A percentile compares a stretch with the other conserved stretches of the same genome.
Conservation (phyloP, 2,888 invertebrate genomes). For the Agelastica alni region DNA sequence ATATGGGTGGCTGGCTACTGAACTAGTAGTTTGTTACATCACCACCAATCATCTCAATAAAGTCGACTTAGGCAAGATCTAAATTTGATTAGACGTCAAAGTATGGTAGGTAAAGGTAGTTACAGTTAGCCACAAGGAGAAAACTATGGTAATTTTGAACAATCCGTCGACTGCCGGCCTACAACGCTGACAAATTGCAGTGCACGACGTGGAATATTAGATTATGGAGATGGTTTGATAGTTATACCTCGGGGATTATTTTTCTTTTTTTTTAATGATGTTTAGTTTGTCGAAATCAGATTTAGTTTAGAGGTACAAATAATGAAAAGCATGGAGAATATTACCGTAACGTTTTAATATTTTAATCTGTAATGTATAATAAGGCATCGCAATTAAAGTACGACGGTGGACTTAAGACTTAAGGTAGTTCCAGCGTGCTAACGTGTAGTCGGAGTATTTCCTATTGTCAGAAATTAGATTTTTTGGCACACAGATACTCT, state of each 20-base stretch:
- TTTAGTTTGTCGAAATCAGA: neutral
- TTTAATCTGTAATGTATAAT: too few relatives aligned
- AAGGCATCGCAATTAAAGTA: too few relatives aligned
- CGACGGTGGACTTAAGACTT: too few relatives aligned
- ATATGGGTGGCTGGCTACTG: too few relatives aligned
- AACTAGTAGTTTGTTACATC: slow-evolving; percentile 5
- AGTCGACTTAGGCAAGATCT: slow-evolving; percentile 6
- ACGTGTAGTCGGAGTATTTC: too few relatives aligned
- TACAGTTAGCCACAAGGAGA: slow-evolving; percentile 24
- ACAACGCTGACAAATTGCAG: slow-evolving; percentile 16
- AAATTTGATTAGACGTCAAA: slow-evolving; percentile 7
- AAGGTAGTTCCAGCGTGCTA: too few relatives aligned
- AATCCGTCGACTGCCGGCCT: neutral
- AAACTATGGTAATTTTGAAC: slow-evolving; percentile 27
- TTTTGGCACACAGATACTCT: too few relatives aligned
- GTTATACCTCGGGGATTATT: neutral
- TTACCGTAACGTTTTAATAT: too few relatives aligned
- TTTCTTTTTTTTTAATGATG: neutral
- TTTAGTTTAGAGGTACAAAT: neutral
- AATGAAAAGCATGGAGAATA: neutral
- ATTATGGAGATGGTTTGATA: slow-evolving; percentile 3
- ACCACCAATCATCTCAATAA: slow-evolving; percentile 4
- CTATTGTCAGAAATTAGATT: too few relatives aligned
- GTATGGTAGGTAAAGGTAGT: slow-evolving; percentile 14
- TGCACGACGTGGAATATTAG: slow-evolving; percentile 7